Conservation (phyloP, 2,888 invertebrate genomes). For the Nycteola revayana region DNA sequence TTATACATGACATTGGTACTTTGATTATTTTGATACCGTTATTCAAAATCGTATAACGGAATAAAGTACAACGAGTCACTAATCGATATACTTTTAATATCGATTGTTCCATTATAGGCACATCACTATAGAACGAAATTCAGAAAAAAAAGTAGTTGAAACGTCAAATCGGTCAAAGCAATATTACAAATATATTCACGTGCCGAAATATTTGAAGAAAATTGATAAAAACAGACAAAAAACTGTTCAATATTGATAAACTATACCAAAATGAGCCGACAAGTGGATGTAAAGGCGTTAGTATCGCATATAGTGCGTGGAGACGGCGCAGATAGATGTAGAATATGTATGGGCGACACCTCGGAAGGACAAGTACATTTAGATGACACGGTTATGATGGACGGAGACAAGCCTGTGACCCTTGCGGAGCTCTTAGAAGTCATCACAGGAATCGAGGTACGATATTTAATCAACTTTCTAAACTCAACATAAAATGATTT, state of each 20-base stretch:
- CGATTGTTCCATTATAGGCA: no score
- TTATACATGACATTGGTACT: no score
- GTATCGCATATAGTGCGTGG: conserved; percentile 73
- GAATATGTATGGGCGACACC: conserved; percentile 75
- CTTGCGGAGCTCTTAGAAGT: conserved; percentile 65
- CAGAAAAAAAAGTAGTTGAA: no score
- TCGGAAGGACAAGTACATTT: conserved; percentile 70
- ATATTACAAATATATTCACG: not conserved
- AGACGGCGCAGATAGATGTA: conserved; percentile 68
- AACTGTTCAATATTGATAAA: not conserved
- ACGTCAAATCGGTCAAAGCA: conserved; percentile 25
- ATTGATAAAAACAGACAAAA: not conserved
- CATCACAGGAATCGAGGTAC: conserved; percentile 70
- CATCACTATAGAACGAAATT: conserved; percentile 4
- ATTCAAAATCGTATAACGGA: no score
- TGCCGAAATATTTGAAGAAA: conserved; percentile 3
- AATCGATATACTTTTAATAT: no score
- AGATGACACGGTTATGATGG: conserved; percentile 72
- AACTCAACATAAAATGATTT: conserved; percentile 37
- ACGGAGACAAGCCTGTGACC: conserved; percentile 65
- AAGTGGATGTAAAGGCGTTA: conserved; percentile 69
- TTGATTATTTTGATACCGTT: no score
- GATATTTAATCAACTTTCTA: conserved; percentile 20
- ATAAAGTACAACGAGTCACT: no score
- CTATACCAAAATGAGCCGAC: conserved; percentile 52